Evolutionary conservation across 2,113 vertebrate species (phyloP), one percentile per base, ranked within the genome.

Genomic region (Eolophus roseicapilla): DNA sequence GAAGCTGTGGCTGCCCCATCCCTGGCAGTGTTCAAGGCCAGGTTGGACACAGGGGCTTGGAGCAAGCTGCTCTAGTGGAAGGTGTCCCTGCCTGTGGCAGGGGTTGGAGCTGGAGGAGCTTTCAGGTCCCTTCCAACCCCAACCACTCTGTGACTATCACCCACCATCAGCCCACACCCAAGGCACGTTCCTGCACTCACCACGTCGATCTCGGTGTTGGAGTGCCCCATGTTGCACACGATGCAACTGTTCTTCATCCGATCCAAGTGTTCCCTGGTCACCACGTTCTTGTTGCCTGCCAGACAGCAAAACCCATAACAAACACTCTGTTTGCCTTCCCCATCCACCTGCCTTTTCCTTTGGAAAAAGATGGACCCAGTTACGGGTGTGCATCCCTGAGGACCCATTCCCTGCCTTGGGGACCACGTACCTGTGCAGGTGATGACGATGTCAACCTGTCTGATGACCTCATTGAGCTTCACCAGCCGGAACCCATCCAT

Each of bases 401-500:
- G 8, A 10, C 29, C 23, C 11, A 0, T 5, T 33, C 67, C 44
- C n/a, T 4, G 9, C 20, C 9, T 8, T 7, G 5, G 69, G 83
- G 79, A 29, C 53, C 31, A 3, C 29, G 1, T 88, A 99, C 99
- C 99, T 97, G 99, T 99, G 98, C 99, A 99, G 96, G 99, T 99
- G 97, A 99, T 99, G 97, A 99, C 99, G 20, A 99, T 99, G 97
- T 99, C 99, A 33, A 99, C 99, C 95, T 99, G 99, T 93, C 99
- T 98, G 97, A 99, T 99, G 96, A 99, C 99, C 65, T 99, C 99
- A 8, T 98, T 99, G 87, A 99, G 98, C 94, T 99, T 99, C 96
- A 99, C 99, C 62, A 99, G 98, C 82, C 99, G 97, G 98, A 99
- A 99, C n/a, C 99, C 99, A 23, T 99, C 99, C 99, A 99, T 99